These are phyloP conservation scores for Epinotia bilunana DNA, from an alignment of 2,888 invertebrate genomes.

Conservation along the genomic window DNA sequence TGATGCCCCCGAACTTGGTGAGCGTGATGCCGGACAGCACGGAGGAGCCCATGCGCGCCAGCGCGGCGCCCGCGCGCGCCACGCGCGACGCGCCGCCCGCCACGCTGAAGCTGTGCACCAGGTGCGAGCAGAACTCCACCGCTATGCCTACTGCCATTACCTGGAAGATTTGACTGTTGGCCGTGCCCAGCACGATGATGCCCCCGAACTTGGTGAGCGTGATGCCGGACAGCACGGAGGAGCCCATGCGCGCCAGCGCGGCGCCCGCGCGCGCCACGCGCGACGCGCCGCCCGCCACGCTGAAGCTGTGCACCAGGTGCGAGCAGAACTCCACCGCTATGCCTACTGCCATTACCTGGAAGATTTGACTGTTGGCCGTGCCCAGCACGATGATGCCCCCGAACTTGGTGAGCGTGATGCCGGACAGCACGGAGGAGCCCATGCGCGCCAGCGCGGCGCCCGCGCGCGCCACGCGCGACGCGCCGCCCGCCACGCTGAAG, in stretches of 20 bases:
- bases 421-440: slow-evolving; percentile 98
- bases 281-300: slow-evolving; percentile 88
- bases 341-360: slow-evolving; percentile 97
- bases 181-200: slow-evolving; percentile 97
- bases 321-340: slow-evolving; percentile 99
- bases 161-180: slow-evolving; percentile 96
- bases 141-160: slow-evolving; percentile 99
- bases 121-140: slow-evolving; percentile 99
- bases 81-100: slow-evolving; percentile 88
- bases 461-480: slow-evolving; percentile 90
- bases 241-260: slow-evolving; percentile 95
- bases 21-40: slow-evolving; percentile 99
- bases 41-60: slow-evolving; percentile 96
- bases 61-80: slow-evolving; percentile 91
- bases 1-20: slow-evolving; percentile 98
- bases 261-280: slow-evolving; percentile 91
- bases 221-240: slow-evolving; percentile 98
- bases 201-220: slow-evolving; percentile 99
- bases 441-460: slow-evolving; percentile 93
- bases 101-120: slow-evolving; percentile 96
- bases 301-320: slow-evolving; percentile 97
- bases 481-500: slow-evolving; percentile 91
- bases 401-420: slow-evolving; percentile 99
- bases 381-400: slow-evolving; percentile 98
- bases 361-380: slow-evolving; percentile 98